phyloP scores from a whole-genome alignment of 2,113 vertebrate species.

The Myxocyprinus asiaticus region DNA sequence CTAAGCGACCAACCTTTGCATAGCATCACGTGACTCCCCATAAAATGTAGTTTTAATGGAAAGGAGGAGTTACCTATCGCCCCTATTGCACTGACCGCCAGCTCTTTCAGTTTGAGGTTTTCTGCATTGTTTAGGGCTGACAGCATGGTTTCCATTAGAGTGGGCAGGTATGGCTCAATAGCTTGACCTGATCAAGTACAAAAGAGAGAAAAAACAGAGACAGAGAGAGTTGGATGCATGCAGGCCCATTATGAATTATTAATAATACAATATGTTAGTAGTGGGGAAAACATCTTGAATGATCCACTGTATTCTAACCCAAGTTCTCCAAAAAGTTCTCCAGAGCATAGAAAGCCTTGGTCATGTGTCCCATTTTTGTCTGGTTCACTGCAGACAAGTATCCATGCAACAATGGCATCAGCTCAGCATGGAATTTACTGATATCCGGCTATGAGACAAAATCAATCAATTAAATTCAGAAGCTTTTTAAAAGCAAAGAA shows the following conservation, averaged over 20 bases:
- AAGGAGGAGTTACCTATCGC: constrained; percentile 78
- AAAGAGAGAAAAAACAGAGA: background rate
- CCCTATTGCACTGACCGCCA: constrained; percentile 84
- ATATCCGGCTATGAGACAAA: constrained; percentile 78
- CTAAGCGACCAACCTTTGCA: too few species aligned
- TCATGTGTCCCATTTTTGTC: constrained; percentile 77
- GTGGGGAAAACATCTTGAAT: too few species aligned
- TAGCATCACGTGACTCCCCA: too few species aligned
- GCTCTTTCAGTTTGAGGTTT: constrained; percentile 80
- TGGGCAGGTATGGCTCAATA: constrained; percentile 85
- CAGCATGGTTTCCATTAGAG: constrained; percentile 86
- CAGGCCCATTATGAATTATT: too few species aligned
- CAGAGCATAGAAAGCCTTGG: constrained; percentile 87
- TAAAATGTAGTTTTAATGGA: too few species aligned
- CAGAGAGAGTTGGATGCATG: background rate
- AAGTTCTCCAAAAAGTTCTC: constrained; percentile 91
- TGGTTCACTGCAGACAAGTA: constrained; percentile 81
- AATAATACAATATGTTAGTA: too few species aligned
- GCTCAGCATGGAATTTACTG: constrained; percentile 78
- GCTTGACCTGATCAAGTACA: constrained; percentile 70
- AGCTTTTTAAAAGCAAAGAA: too few species aligned
- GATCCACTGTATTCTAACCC: constrained; percentile 66
- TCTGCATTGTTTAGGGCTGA: constrained; percentile 73
- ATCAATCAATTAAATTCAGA: background rate
- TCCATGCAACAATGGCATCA: constrained; percentile 84